Evolutionary conservation across 2,797 vertebrate species (phyloP), one percentile per base, ranked within the genome.

Genomic region (Sarcoramphus papa): DNA sequence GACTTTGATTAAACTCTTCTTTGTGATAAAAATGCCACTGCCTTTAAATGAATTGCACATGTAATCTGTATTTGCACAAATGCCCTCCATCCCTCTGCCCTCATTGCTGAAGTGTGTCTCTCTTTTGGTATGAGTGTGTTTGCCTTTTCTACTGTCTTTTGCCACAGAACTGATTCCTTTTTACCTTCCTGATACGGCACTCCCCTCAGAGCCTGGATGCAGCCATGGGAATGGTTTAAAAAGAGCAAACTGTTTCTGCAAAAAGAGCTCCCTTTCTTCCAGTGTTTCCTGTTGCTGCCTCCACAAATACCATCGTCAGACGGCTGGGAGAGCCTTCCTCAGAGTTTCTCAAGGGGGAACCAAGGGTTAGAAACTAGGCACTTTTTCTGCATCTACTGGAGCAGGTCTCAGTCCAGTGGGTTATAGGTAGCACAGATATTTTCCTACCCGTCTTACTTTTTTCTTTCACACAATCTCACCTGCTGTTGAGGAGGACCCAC

Each of bases 1-100:
- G 95, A 97, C 94, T 92, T 68, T 94, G 90, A 94, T 91, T 96
- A 69, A 97, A 97, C 93, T 96, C 90, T 90, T 96, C 95, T 97
- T 97, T 97, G 97, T 97, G 72, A 86, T 89, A 91, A 95, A 79
- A 96, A 92, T 94, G 83, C 76, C 54, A 35, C 77, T 90, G 93
- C 92, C 95, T 95, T 94, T 84, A 76, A 95, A 92, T 60, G 76
- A 94, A 93, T 92, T 87, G 75, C 82, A 74, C 70, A 37, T 40
- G 88, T 57, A 89, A 92, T 97, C 78, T 94, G 85, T 73, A 80
- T 75, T 88, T 96, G 47, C 85, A 86, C 92, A 95, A 73, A 88
- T 45, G 63, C 68, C 87, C 94, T 90, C 88, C 59, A 16, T 96
- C 91, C 87, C 85, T 79, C 88, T 88, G 79, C 62, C 47, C 25